These are phyloP conservation scores for Latrodectus elegans DNA, from an alignment of 2,888 invertebrate species.

Conservation along the genomic window DNA sequence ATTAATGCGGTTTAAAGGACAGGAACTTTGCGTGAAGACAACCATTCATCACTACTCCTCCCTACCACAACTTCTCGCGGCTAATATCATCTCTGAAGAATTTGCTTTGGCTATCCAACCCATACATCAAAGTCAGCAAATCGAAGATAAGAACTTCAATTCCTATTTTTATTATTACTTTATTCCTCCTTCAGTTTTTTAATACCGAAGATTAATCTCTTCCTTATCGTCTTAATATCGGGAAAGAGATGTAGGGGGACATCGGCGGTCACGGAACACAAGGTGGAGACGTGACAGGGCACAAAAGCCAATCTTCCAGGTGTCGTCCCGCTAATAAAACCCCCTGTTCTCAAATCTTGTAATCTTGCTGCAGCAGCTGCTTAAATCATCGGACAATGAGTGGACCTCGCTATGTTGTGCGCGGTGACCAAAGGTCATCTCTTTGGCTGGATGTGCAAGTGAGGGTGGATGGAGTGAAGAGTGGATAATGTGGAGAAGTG, in stretches of 20 bases:
- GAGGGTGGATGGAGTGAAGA: slow-evolving; percentile 6
- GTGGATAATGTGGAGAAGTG: not conserved
- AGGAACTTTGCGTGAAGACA: not conserved
- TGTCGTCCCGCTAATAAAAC: slow-evolving; percentile 43
- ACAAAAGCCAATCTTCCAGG: slow-evolving; percentile 29
- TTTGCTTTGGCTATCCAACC: not conserved
- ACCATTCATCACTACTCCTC: not conserved
- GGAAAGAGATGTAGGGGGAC: not conserved
- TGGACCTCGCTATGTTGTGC: not conserved
- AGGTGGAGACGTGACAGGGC: slow-evolving; percentile 18
- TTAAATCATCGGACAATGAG: slow-evolving; percentile 36
- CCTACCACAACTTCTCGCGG: too few relatives aligned
- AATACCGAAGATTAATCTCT: slow-evolving; percentile 36
- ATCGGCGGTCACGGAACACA: slow-evolving; percentile 1
- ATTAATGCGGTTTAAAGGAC: not conserved
- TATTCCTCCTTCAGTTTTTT: slow-evolving; percentile 17
- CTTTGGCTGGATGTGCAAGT: slow-evolving; percentile 9
- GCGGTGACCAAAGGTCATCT: slow-evolving; percentile 35
- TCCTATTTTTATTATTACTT: not conserved
- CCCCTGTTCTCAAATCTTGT: slow-evolving; percentile 6
- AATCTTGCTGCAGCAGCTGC: slow-evolving; percentile 51
- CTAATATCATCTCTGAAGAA: not conserved
- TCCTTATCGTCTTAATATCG: slow-evolving; percentile 10
- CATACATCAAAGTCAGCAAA: not conserved
- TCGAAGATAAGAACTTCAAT: not conserved